Evolutionary conservation across 1,140 invertebrate genomes (phyloP), one percentile per base, ranked within the genome.

Genomic region (Harpegnathos saltator): DNA sequence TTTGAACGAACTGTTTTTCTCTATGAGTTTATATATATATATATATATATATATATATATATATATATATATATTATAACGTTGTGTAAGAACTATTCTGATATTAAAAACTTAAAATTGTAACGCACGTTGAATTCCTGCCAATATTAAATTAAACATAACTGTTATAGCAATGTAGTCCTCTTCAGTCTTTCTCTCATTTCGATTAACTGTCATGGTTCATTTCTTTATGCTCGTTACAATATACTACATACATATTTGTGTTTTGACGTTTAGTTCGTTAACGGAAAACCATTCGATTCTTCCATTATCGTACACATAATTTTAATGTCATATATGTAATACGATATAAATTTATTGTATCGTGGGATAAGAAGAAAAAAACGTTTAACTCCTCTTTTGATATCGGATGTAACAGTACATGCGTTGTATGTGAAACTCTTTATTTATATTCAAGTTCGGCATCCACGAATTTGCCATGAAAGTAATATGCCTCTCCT

Each of bases 101-200:
- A 44, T 56, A 78, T 24, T 80, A 48, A 58, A 69, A 68, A 80
- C 52, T 78, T 69, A 48, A 80, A 69, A 80, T 80, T 59, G 69
- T 22, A 80, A 17, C 14, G n/a, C 26, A 71, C 9, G 12, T 50
- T 68, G 22, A 85, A 78, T 87, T 85, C 65, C 75, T 58, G 65
- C 75, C 58, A 88, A 87, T 89, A 63, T 85, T 82, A 85, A 82
- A 85, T 75, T 87, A 83, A 77, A 81, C 58, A 85, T 75, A 89
- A 87, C 82, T 81, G 61, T 82, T 89, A 90, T 56, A 87, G 73
- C 63, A 83, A 82, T 87, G 78, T 85, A 87, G 78, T 84, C 90
- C 90, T 5, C 38, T 86, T 92, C 91, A 92, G 91, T 91, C 91
- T 91, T 92, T 91, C 89, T 92, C 91, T 92, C 91, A 92, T 91